Evolutionary conservation across 1,140 invertebrate genomes (phyloP).

Genomic region (Nephila pilipes): DNA sequence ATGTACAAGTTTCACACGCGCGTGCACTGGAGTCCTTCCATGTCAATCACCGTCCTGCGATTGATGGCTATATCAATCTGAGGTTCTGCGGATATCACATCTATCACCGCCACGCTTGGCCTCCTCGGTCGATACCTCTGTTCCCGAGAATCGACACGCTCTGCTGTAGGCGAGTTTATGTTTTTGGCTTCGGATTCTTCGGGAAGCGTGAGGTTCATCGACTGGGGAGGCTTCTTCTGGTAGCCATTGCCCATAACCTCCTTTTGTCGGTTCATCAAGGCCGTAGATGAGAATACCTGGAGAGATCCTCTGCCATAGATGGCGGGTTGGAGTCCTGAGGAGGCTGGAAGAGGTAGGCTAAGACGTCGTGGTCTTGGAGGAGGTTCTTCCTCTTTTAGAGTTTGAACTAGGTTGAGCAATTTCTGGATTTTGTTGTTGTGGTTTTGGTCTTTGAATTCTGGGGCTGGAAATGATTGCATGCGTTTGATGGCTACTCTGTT

Average conservation of each 20-base stretch:
- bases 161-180: not conserved
- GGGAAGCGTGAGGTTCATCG: not conserved
- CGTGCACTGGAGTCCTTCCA: constrained; percentile 72
- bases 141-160: not conserved
- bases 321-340: constrained; percentile 20
- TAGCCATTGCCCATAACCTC: constrained; percentile 11
- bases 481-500: constrained; percentile 53
- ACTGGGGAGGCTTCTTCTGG: not conserved
- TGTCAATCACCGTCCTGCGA: constrained; percentile 51
- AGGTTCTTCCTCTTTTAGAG: constrained; percentile 54
- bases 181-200: constrained; percentile 30
- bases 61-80: not conserved
- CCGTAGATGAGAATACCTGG: constrained; percentile 53
- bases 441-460: constrained; percentile 71
- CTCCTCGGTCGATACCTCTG: not conserved
- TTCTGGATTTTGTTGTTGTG: constrained; percentile 75
- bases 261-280: not conserved
- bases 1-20: constrained; percentile 36
- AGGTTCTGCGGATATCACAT: constrained; percentile 69
- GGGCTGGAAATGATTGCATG: constrained; percentile 75
- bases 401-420: constrained; percentile 57
- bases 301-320: constrained; percentile 59
- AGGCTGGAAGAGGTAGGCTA: constrained; percentile 53
- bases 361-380: constrained; percentile 26
- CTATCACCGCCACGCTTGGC: constrained; percentile 36